A percentile compares a stretch with the other conserved stretches of the same genome.
Conservation (phyloP, 2,888 invertebrate species). For the Cyclophora punctaria region DNA sequence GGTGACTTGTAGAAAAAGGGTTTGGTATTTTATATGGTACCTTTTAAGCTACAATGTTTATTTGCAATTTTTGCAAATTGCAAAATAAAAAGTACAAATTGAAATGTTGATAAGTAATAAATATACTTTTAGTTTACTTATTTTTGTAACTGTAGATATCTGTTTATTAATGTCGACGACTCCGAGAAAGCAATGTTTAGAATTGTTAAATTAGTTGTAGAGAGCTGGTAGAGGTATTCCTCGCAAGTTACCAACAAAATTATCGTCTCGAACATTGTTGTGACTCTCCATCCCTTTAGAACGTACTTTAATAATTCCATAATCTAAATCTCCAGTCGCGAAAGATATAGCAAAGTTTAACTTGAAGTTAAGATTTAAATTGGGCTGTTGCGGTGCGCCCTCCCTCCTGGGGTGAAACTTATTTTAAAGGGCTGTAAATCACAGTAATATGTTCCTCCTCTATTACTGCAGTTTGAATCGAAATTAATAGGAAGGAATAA, state of each 20-base stretch:
- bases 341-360: slow-evolving; percentile 58
- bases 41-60: too few species aligned
- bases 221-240: too few species aligned
- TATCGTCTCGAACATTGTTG: slow-evolving; percentile 7
- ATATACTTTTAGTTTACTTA: too few species aligned
- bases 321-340: slow-evolving; percentile 44
- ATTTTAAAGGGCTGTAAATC: slow-evolving; percentile 62
- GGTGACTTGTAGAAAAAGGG: too few species aligned
- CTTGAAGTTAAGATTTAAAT: slow-evolving; percentile 62
- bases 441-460: slow-evolving; percentile 57
- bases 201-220: too few species aligned
- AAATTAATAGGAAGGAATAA: background rate
- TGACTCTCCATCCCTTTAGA: slow-evolving; percentile 7
- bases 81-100: too few species aligned
- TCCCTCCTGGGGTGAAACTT: slow-evolving; percentile 41
- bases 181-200: too few species aligned
- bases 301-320: slow-evolving; percentile 47
- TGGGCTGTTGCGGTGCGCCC: slow-evolving; percentile 39
- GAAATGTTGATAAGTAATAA: too few species aligned
- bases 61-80: too few species aligned
- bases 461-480: slow-evolving; percentile 35
- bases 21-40: too few species aligned
- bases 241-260: background rate
- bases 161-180: too few species aligned
- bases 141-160: too few species aligned